Percentiles rank a stretch among this genome's conserved stretches.
Conservation (phyloP, 30 jellyfish, hydroid and myxozoan species). For the Sanderia malayensis region DNA sequence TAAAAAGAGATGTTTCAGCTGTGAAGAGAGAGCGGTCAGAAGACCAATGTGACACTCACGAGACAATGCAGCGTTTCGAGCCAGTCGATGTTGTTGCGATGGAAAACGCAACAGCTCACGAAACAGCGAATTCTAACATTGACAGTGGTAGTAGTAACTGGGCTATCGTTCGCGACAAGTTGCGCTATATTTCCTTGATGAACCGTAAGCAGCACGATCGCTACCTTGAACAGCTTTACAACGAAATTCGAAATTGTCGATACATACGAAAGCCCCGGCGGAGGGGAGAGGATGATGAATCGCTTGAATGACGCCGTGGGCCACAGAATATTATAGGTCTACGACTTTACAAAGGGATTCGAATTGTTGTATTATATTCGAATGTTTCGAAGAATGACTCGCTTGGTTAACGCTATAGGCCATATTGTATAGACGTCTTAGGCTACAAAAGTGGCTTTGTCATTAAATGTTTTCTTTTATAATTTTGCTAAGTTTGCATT, state of each 20-base stretch:
- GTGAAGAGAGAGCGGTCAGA: too few relatives aligned
- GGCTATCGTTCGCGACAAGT: slow-evolving; percentile 31
- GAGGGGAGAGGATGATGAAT: background rate
- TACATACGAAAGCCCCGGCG: slow-evolving; percentile 61
- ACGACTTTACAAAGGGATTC: too few relatives aligned
- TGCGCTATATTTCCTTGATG: slow-evolving; percentile 26
- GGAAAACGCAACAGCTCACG: background rate
- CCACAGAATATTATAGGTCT: too few relatives aligned
- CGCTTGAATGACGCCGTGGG: background rate
- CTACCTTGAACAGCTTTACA: slow-evolving; percentile 38
- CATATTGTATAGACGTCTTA: too few relatives aligned
- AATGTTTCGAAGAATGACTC: too few relatives aligned
- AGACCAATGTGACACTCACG: too few relatives aligned
- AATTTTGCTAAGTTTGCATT: too few relatives aligned
- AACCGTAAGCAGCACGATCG: slow-evolving; percentile 21
- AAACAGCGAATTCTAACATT: background rate
- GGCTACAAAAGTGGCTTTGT: too few relatives aligned
- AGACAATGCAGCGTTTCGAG: background rate
- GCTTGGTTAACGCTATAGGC: too few relatives aligned
- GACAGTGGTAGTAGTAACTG: slow-evolving; percentile 24
- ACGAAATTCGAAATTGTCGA: slow-evolving; percentile 65
- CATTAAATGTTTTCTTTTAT: too few relatives aligned
- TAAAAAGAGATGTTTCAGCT: background rate
- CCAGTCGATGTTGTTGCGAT: slow-evolving; percentile 2
- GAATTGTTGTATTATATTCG: too few relatives aligned